A percentile compares a stretch with the other conserved stretches of the same genome.
Evolutionary conservation across 2,797 vertebrate species (phyloP).

Genomic region (Harpagifer antarcticus): DNA sequence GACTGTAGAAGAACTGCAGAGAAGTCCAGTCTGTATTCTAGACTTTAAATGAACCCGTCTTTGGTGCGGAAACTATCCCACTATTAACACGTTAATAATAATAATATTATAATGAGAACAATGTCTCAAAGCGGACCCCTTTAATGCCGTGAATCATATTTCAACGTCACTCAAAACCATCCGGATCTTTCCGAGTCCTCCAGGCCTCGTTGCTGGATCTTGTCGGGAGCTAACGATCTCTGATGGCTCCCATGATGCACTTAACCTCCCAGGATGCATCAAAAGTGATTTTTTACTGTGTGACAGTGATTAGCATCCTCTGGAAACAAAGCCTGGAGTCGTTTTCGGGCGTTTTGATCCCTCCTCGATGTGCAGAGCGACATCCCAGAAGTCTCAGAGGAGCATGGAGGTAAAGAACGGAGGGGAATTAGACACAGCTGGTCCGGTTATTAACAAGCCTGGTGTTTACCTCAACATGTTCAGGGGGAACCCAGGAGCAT

Average conservation of each 20-base stretch:
- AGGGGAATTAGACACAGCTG: constrained; percentile 25
- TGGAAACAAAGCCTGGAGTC: neutral
- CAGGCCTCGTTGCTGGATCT: neutral
- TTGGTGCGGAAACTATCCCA: too few species aligned
- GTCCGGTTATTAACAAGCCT: constrained; percentile 24
- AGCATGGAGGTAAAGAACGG: neutral
- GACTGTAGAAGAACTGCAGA: too few species aligned
- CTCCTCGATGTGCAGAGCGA: neutral
- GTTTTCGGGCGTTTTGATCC: neutral
- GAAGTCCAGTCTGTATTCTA: too few species aligned
- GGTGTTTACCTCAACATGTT: constrained; percentile 15
- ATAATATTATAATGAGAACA: too few species aligned
- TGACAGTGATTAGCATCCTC: constrained; percentile 24
- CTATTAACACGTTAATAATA: too few species aligned
- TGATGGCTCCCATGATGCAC: constrained; percentile 47
- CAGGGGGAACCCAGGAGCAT: constrained; percentile 16
- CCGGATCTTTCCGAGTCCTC: too few species aligned
- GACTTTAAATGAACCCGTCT: too few species aligned
- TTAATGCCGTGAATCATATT: too few species aligned
- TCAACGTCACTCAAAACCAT: too few species aligned
- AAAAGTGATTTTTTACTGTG: constrained; percentile 26
- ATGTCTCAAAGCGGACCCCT: too few species aligned
- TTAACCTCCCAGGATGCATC: constrained; percentile 42
- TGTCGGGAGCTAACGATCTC: constrained; percentile 32
- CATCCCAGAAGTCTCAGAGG: neutral